phyloP scores from a whole-genome alignment of 2,113 vertebrate species.

The Butorides virescens region DNA sequence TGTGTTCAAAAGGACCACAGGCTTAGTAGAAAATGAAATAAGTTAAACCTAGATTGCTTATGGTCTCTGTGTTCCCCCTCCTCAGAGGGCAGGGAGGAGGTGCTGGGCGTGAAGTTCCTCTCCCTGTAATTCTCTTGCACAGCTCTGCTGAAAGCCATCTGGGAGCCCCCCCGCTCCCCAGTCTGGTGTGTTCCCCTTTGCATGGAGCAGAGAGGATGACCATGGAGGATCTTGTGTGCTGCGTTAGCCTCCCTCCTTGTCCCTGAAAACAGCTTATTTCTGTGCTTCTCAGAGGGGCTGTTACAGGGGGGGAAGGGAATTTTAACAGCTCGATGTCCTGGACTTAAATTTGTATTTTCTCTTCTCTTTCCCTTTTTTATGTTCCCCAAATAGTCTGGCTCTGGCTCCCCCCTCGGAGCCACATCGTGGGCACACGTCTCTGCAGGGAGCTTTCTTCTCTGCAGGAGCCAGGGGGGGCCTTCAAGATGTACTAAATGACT shows the following conservation, averaged over 20 bases:
- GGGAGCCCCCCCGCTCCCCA: not conserved
- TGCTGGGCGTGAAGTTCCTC: not conserved
- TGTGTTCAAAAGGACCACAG: not conserved
- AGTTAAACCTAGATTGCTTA: not conserved
- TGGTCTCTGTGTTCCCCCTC: no score
- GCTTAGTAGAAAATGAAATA: not conserved
- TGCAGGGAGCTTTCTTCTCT: not conserved
- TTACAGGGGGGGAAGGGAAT: not conserved
- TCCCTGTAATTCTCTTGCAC: not conserved
- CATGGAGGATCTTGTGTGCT: not conserved
- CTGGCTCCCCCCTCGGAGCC: not conserved
- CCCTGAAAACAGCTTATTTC: not conserved
- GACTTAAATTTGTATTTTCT: not conserved
- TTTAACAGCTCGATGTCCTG: not conserved
- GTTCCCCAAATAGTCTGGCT: not conserved
- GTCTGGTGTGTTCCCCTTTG: rapidly evolving
- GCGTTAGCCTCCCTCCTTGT: not conserved
- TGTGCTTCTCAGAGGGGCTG: not conserved
- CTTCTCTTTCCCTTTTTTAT: not conserved
- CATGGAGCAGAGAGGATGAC: rapidly evolving
- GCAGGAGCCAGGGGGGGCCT: not conserved
- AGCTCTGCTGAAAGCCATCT: not conserved
- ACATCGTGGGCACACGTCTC: rapidly evolving
- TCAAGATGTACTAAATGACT: not conserved
- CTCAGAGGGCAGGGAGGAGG: not conserved